Percentiles rank a stretch among this genome's conserved stretches.
Evolutionary conservation across 2,113 vertebrate genomes (phyloP).

Genomic region (Percopsis transmontana): DNA sequence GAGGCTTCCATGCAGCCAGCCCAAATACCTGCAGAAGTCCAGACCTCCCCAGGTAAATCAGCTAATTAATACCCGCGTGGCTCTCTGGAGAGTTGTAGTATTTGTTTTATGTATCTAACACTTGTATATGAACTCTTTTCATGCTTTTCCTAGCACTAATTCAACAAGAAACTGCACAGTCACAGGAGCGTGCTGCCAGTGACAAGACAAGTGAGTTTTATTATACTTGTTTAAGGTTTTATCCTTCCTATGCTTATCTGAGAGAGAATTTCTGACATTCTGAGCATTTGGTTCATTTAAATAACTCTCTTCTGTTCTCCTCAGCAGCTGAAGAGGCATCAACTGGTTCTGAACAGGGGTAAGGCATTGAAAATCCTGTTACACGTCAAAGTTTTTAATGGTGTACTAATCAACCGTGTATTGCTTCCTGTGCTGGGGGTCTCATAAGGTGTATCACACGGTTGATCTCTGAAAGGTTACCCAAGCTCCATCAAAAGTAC

Average conservation of each 20-base stretch:
- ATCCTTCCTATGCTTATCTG: neutral
- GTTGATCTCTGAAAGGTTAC: conserved; percentile 46
- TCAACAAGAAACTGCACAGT: conserved; percentile 61
- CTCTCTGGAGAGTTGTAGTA: neutral
- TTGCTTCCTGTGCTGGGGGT: conserved; percentile 28
- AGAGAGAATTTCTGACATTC: neutral
- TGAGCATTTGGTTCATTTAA: neutral
- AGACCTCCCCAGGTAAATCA: conserved; percentile 63
- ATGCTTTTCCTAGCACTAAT: conserved; percentile 41
- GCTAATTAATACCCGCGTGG: neutral
- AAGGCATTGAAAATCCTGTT: conserved; percentile 47
- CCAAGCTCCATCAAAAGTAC: conserved; percentile 43
- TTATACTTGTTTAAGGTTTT: neutral
- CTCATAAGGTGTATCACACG: conserved; percentile 25
- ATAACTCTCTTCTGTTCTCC: conserved; percentile 14
- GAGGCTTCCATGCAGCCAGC: conserved; percentile 34
- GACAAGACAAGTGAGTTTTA: conserved; percentile 70
- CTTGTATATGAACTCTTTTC: conserved; percentile 2
- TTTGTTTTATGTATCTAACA: neutral
- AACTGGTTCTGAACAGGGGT: conserved; percentile 76
- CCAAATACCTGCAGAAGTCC: conserved; percentile 42
- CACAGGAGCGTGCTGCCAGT: conserved; percentile 59
- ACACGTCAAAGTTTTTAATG: neutral
- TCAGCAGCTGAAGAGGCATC: conserved; percentile 64
- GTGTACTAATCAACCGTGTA: conserved; percentile 12